Conservation (phyloP, 2,797 vertebrate genomes). For the Sarcoramphus papa region DNA sequence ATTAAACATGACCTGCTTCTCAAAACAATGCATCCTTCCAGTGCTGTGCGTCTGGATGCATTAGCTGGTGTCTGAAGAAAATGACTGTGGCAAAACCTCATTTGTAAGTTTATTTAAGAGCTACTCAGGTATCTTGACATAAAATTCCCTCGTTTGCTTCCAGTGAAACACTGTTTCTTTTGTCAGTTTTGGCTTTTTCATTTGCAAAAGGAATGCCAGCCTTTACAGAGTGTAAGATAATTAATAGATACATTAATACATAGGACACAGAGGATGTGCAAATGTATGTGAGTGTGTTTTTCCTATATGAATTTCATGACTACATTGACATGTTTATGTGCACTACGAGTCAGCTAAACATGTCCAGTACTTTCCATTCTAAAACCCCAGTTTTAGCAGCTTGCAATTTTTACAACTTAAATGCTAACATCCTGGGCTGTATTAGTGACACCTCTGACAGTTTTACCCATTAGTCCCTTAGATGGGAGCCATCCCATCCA, state of each 20-base stretch:
- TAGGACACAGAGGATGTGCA: not conserved
- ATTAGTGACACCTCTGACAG: not conserved
- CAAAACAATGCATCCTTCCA: not conserved
- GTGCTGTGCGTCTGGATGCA: not conserved
- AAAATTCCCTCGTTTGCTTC: not conserved
- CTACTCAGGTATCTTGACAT: not conserved
- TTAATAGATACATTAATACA: not conserved
- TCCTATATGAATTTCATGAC: not conserved
- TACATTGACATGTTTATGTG: not conserved
- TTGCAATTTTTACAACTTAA: not conserved
- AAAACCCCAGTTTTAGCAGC: not conserved
- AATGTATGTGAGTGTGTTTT: not conserved
- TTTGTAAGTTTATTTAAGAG: not conserved
- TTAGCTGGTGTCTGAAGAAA: not conserved
- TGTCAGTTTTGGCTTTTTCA: not conserved
- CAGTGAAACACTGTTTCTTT: not conserved
- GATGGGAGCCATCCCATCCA: not conserved
- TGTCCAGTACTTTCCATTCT: not conserved
- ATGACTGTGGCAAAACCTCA: not conserved
- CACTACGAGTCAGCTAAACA: not conserved
- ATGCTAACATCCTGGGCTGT: not conserved
- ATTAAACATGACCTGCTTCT: constrained; percentile 53
- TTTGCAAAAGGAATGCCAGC: not conserved
- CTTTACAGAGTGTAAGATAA: not conserved
- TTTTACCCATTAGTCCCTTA: not conserved